Percentiles rank a stretch among this genome's conserved stretches.
Conservation (phyloP, 1,140 invertebrate genomes). For the Drosophila cardini region DNA sequence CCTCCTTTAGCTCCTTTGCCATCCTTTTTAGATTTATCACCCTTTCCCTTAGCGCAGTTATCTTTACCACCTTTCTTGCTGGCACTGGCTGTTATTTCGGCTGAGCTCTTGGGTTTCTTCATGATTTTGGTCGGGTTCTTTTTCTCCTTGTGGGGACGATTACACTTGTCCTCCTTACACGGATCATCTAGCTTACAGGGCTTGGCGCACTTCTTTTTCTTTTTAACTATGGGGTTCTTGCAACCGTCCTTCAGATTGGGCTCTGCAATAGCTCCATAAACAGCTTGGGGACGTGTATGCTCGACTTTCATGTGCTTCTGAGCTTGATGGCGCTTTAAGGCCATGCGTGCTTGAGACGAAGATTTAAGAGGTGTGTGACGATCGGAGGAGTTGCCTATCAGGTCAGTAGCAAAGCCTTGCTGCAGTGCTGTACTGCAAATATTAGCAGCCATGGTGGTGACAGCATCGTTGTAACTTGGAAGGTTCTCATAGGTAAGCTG, state of each 20-base stretch:
- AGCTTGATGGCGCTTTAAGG: slow-evolving; percentile 24
- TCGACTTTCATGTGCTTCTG: slow-evolving; percentile 30
- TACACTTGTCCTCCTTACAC: slow-evolving; percentile 61
- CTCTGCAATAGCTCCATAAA: not conserved
- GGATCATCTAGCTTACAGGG: slow-evolving; percentile 66
- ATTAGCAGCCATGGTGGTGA: slow-evolving; percentile 71
- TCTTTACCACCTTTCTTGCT: slow-evolving; percentile 10
- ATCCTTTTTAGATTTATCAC: not conserved
- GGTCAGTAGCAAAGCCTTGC: slow-evolving; percentile 44
- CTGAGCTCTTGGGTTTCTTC: slow-evolving; percentile 7
- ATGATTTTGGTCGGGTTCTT: not conserved
- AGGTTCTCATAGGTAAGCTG: slow-evolving; percentile 41
- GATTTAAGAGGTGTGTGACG: not conserved
- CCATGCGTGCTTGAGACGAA: slow-evolving; percentile 12
- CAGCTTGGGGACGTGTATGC: not conserved
- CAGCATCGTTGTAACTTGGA: slow-evolving; percentile 62
- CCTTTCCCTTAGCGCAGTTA: slow-evolving; percentile 15
- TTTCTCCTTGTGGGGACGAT: slow-evolving; percentile 36
- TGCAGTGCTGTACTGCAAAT: slow-evolving; percentile 72
- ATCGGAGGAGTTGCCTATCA: not conserved
- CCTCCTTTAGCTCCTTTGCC: slow-evolving; percentile 29
- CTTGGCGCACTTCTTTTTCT: slow-evolving; percentile 65
- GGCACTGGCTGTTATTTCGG: slow-evolving; percentile 40
- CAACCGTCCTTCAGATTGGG: slow-evolving; percentile 54
- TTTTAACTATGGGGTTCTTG: slow-evolving; percentile 60